Percentiles rank a stretch among this genome's conserved stretches.
Conservation (phyloP, 2,113 vertebrate genomes). For the Xyliphius kryptos region DNA sequence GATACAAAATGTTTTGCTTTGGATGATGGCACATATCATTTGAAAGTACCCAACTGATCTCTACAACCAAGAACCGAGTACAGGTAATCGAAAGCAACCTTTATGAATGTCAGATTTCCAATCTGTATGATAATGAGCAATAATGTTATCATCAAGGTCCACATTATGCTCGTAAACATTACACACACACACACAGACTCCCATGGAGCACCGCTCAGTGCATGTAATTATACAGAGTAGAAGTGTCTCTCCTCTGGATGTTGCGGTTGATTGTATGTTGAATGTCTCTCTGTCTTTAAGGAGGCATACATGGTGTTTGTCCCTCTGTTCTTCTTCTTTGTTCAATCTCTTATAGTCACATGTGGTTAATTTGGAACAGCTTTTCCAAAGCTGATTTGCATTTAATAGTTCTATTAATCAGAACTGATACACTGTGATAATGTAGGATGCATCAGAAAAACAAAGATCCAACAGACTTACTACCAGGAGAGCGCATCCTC, state of each 20-base stretch:
- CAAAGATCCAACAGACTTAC: background rate
- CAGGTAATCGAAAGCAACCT: background rate
- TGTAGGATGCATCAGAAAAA: background rate
- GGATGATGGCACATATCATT: background rate
- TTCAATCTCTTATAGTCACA: too few species aligned
- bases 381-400: background rate
- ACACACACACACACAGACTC: too few species aligned
- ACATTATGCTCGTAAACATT: too few species aligned
- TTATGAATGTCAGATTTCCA: background rate
- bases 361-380: too few species aligned
- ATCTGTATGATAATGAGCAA: slow-evolving; percentile 15
- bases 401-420: background rate
- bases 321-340: too few species aligned
- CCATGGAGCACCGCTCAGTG: too few species aligned
- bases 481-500: too few species aligned
- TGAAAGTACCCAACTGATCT: background rate
- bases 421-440: background rate
- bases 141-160: background rate
- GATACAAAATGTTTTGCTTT: background rate
- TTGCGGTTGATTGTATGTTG: too few species aligned
- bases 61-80: background rate
- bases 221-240: too few species aligned
- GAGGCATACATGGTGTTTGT: too few species aligned
- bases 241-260: too few species aligned
- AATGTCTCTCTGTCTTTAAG: too few species aligned